These are phyloP conservation scores for Avahi laniger DNA, from an alignment of 2,797 vertebrate species.

Conservation along the genomic window DNA sequence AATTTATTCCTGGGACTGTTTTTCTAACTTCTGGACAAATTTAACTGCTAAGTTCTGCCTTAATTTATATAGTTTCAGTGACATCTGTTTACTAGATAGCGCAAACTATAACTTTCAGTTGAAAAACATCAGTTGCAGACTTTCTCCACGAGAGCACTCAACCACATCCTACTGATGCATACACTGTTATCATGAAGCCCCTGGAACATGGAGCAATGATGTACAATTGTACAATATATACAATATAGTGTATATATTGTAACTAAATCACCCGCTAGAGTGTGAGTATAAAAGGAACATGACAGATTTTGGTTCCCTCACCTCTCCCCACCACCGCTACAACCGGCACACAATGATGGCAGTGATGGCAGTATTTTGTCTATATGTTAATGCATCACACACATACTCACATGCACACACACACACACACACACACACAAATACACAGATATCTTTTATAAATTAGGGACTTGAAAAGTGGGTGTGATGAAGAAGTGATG, in stretches of 20 bases:
- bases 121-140: not conserved
- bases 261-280: not conserved
- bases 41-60: not conserved
- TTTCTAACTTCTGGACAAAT: constrained; percentile 42
- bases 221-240: too few relatives aligned
- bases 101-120: not conserved
- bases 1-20: not conserved
- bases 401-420: not conserved
- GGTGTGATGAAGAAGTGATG: not conserved
- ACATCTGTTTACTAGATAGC: not conserved
- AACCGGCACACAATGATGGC: not conserved
- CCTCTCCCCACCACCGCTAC: not conserved
- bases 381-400: not conserved
- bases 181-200: not conserved
- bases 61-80: not conserved
- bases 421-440: not conserved
- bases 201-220: not conserved
- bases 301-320: not conserved
- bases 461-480: not conserved
- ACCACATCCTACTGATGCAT: not conserved
- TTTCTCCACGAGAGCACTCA: not conserved
- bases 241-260: not conserved
- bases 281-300: not conserved
- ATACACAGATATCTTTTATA: not conserved
- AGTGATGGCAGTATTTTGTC: not conserved